Base-by-base conservation (phyloP, 2,797 vertebrate genomes). In the Bufotes viridis region DNA sequence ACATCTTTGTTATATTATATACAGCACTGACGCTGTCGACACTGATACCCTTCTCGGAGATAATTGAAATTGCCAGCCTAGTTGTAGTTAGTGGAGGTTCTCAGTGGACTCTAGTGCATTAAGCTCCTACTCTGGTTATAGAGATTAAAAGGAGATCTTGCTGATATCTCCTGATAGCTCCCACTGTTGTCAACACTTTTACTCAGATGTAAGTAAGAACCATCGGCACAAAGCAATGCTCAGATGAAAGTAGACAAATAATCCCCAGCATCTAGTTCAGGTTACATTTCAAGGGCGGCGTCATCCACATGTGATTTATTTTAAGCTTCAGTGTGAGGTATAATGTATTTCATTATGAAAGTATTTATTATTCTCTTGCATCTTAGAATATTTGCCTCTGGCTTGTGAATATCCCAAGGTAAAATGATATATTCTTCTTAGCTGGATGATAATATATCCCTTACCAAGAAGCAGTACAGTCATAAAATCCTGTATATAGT, bases 61-160 rank as follows among this genome's bases (percentile, higher is more conserved):
- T 85, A 85, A 85, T 61, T 85, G 84, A 78, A 85, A 65, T 67
- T 29, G 60, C 74, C 58, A 78, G 84, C 58, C 74, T 78, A 78
- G 72, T 51, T 76, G 42, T 76, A 51, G 74, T 67, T 78, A 65
- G 84, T 67, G 7, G 22, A 78, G 84, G 84, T 65, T 85, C 74
- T 85, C 84, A 85, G 84, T 63, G 24, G 58, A 78, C 74, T 61
- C 70, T 13, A 12, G 72, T 63, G n/a, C 74, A 78, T 65, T 85
- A 85, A 85, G 84, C 84, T 78, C 60, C 84, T 34, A 78, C 61
- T 78, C 84, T 63, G 84, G 84, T 65, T 85, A 65, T 53, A 78
- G 84, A 85, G 84, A 85, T 85, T 85, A 85, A 85, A 85, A 65
- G 42, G 60, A 85, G 84, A 85, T 85, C 84, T 78, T 29, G 60